Conservation (phyloP, 1,140 invertebrate species). For the Dryas iulia region DNA sequence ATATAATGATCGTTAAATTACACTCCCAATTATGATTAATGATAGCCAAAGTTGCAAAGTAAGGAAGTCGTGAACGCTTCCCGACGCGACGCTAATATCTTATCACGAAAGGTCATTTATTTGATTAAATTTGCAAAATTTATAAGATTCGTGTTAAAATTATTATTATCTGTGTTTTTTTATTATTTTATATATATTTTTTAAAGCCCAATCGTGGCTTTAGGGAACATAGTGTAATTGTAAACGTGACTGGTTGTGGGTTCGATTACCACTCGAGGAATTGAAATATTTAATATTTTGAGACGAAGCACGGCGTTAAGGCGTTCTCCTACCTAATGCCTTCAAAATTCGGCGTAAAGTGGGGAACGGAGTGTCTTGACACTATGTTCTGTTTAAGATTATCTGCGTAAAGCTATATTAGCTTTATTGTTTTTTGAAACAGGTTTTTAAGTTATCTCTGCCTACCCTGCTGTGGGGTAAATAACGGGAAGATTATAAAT, state of each 20-base stretch:
- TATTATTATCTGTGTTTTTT: neutral
- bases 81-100: constrained; percentile 1
- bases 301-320: no score
- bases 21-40: neutral
- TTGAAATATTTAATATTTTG: no score
- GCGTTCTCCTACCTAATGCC: neutral
- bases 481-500: no score
- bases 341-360: neutral
- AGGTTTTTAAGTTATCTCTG: no score
- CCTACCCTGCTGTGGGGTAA: no score
- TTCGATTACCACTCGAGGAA: no score
- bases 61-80: neutral
- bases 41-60: neutral
- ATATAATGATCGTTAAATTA: constrained; percentile 5
- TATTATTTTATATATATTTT: neutral
- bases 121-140: neutral
- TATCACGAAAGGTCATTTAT: neutral
- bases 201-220: no score
- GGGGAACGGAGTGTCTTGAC: neutral
- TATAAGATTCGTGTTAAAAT: neutral
- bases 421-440: no score
- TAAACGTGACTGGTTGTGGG: no score
- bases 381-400: neutral
- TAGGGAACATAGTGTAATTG: no score
- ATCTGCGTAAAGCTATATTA: no score